Conservation (phyloP, 2,797 vertebrate genomes). For the Rhodeus uyekii region DNA sequence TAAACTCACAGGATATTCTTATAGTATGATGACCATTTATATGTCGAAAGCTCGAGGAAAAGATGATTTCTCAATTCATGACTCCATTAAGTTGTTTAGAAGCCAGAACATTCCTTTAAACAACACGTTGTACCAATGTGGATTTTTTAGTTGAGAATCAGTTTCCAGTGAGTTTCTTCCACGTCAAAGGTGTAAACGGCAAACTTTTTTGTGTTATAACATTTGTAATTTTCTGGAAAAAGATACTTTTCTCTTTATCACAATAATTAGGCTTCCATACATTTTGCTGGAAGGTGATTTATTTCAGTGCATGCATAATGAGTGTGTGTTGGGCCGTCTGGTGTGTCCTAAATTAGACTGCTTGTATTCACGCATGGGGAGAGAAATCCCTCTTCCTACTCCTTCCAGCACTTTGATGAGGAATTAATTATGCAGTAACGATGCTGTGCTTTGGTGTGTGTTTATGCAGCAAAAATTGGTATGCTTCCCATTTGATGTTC, state of each 20-base stretch:
- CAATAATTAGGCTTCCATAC: constrained; percentile 38
- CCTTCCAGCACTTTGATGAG: constrained; percentile 54
- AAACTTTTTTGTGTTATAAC: neutral
- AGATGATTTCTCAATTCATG: too few species aligned
- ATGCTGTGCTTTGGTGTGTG: constrained; percentile 22
- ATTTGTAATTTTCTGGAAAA: constrained; percentile 2
- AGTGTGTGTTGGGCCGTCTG: constrained; percentile 39
- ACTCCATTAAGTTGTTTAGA: neutral
- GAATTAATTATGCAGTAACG: constrained; percentile 54
- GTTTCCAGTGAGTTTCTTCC: neutral
- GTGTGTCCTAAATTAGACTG: constrained; percentile 46
- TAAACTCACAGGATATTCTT: too few species aligned
- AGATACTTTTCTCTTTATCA: neutral
- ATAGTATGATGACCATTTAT: too few species aligned
- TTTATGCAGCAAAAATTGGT: constrained; percentile 13
- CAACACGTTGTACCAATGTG: neutral
- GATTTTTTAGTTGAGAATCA: neutral
- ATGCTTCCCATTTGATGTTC: constrained; percentile 39
- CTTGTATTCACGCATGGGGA: constrained; percentile 38
- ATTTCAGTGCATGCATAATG: constrained; percentile 44
- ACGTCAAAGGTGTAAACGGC: neutral
- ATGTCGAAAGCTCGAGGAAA: too few species aligned
- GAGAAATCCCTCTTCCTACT: constrained; percentile 43
- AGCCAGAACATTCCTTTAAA: neutral
- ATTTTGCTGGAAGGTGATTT: constrained; percentile 38